phyloP scores from a whole-genome alignment of 2,797 vertebrate species.

The Eulemur mongoz region DNA sequence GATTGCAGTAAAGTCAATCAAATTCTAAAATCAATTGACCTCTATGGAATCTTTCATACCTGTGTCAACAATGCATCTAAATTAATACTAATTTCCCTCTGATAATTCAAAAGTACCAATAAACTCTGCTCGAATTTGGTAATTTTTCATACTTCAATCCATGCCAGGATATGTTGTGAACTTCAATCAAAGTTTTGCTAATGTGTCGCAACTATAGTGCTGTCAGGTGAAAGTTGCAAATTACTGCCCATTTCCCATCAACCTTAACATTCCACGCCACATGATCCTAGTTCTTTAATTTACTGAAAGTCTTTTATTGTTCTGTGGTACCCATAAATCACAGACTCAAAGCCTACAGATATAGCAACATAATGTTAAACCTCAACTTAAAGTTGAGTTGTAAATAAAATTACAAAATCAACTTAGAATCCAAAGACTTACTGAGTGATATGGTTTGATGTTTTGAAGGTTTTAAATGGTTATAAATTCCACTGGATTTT shows the following conservation, averaged over 20 bases:
- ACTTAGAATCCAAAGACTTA: background rate
- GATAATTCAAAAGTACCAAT: slow-evolving; percentile 7
- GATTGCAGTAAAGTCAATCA: background rate
- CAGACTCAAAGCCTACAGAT: background rate
- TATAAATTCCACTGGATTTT: background rate
- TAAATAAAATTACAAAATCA: slow-evolving; percentile 31
- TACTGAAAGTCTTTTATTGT: background rate
- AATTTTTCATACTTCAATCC: background rate
- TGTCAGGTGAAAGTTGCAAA: background rate
- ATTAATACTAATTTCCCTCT: background rate
- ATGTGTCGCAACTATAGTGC: background rate
- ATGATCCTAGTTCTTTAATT: background rate
- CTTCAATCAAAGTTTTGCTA: background rate
- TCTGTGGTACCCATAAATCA: background rate
- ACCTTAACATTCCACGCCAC: background rate
- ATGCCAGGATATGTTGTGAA: background rate
- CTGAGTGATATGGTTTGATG: background rate
- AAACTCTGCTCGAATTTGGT: background rate
- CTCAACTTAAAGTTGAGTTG: background rate
- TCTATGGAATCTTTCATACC: background rate
- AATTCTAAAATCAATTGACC: background rate
- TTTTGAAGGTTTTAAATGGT: background rate
- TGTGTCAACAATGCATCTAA: background rate
- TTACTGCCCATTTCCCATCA: background rate
- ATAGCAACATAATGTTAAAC: background rate